phyloP scores from a whole-genome alignment of 2,797 vertebrate species.

The Parauchenoglanis ngamensis region DNA sequence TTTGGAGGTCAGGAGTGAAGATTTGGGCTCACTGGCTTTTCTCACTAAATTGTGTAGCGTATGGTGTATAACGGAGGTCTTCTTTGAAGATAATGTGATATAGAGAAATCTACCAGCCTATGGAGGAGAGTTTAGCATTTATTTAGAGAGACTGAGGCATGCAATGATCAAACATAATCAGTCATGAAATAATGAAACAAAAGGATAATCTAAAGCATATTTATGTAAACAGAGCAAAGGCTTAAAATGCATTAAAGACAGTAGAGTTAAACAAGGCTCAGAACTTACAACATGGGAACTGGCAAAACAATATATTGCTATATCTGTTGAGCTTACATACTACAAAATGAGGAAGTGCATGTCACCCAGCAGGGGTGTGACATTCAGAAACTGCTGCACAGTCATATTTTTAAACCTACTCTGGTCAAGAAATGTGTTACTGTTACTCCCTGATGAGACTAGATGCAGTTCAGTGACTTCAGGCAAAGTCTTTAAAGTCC shows the following conservation, averaged over 20 bases:
- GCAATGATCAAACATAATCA: neutral
- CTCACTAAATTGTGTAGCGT: neutral
- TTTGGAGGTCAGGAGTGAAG: constrained; percentile 37
- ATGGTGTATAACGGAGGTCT: neutral
- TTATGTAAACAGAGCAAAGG: neutral
- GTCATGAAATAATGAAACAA: neutral
- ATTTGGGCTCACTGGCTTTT: constrained; percentile 39
- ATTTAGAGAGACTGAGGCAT: neutral
- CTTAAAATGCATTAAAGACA: neutral
- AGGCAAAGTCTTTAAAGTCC: constrained; percentile 16
- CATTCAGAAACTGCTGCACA: constrained; percentile 13
- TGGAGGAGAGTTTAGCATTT: neutral
- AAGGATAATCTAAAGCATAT: neutral
- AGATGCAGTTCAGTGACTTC: constrained; percentile 9
- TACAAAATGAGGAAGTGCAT: constrained; percentile 2
- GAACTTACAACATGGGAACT: neutral
- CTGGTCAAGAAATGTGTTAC: neutral
- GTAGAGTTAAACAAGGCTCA: neutral
- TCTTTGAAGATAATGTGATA: neutral
- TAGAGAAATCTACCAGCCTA: neutral
- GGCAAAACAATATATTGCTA: neutral
- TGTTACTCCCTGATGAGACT: neutral
- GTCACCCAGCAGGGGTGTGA: constrained; percentile 13
- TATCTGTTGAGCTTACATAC: neutral
- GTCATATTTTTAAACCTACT: neutral